phyloP scores from a whole-genome alignment of 2,113 vertebrate genomes.

The Australoheros scitulus region DNA sequence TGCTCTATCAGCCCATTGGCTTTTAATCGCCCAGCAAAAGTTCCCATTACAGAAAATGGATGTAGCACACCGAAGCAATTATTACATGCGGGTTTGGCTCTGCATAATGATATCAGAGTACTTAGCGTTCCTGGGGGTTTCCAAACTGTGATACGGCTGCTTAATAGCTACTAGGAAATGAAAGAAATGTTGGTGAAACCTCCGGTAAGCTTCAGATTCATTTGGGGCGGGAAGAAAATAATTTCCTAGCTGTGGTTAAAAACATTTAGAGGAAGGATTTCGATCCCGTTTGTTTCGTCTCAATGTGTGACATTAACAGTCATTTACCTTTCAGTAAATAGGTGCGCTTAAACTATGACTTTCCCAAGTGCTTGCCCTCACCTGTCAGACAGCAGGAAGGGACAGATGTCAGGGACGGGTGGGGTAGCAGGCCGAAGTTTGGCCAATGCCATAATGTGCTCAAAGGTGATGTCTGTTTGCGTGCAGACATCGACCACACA shows the following conservation, averaged over 20 bases:
- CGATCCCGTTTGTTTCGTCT: neutral
- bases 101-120: constrained; percentile 65
- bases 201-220: neutral
- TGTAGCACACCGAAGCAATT: constrained; percentile 69
- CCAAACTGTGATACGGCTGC: constrained; percentile 21
- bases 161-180: constrained; percentile 36
- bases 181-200: constrained; percentile 9
- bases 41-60: constrained; percentile 75
- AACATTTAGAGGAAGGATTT: neutral
- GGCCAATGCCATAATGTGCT: constrained; percentile 93
- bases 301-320: neutral
- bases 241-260: neutral
- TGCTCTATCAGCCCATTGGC: constrained; percentile 65
- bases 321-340: neutral
- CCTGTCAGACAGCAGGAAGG: constrained; percentile 96
- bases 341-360: neutral
- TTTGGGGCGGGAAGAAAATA: neutral
- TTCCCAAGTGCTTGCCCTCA: constrained; percentile 57
- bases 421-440: constrained; percentile 90
- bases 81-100: constrained; percentile 55
- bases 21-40: constrained; percentile 76
- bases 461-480: constrained; percentile 96
- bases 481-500: constrained; percentile 88
- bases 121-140: constrained; percentile 39
- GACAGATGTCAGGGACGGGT: constrained; percentile 94